Base-by-base conservation (phyloP, 1,140 invertebrate species). In the Littorina saxatilis region DNA sequence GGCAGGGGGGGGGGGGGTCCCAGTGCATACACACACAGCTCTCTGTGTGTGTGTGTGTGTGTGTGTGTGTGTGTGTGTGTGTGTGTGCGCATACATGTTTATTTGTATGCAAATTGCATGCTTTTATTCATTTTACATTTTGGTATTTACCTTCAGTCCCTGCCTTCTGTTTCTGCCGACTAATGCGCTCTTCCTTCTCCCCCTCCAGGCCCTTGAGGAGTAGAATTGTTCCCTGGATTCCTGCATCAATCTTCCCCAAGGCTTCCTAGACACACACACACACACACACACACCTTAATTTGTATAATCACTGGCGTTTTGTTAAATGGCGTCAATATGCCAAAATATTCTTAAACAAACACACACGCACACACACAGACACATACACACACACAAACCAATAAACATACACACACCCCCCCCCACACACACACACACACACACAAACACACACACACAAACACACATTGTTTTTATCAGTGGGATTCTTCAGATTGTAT, bases 161-260 rank as follows among this genome's bases (percentile, higher is more conserved):
- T 58, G 76, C 70, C 76, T 85, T 85, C 66, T 75, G 50, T 52
- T 40, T 82, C 23, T 85, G 80, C 43, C 82, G 81, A 23, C 84
- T 83, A 7, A 80, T 72, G 68, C 85, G 86, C 11, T 82, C 80
- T 61, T 91, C 87, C 47, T 88, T 86, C 37, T 90, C 88, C 29
- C 86, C 87, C 75, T 90, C 88, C 29, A 91, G 81, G 37, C 90
- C 89, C 80, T 90, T 91, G 75, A 91, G 80, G 70, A 91, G 73
- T 3, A 88, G 50, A 3, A 88, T 87, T 13, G 89, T 89, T 23
- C 84, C 87, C 37, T 85, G 81, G 23, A 91, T 88, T 63, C 86
- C 90, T 0, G 80, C 72, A 43, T 88, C 89, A 27, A 91, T 86
- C 80, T 89, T 89, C 13, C 83, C 80, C 32, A 90, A 66, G 20